Evolutionary conservation across 1,140 invertebrate species (phyloP).

Genomic region (Rhynchophorus ferrugineus): DNA sequence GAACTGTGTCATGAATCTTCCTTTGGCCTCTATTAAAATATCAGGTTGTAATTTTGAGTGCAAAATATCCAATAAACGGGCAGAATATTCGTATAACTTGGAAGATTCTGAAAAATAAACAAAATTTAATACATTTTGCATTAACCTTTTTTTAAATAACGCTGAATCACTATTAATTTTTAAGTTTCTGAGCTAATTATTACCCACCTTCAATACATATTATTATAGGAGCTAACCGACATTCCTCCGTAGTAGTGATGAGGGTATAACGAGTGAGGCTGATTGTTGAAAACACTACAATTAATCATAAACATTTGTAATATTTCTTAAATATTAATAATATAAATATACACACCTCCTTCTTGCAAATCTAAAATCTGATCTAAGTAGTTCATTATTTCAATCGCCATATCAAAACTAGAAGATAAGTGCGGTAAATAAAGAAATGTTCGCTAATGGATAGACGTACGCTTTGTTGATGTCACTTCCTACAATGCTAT

Average conservation of each 20-base stretch:
- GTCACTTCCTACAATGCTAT: slow-evolving; percentile 81
- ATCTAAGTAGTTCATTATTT: slow-evolving; percentile 99
- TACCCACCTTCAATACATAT: slow-evolving; percentile 88
- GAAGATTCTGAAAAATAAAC: slow-evolving; percentile 65
- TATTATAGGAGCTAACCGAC: slow-evolving; percentile 89
- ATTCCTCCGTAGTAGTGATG: slow-evolving; percentile 95
- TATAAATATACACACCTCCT: slow-evolving; percentile 55
- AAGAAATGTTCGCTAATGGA: background rate
- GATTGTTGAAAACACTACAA: slow-evolving; percentile 85
- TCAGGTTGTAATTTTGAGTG: slow-evolving; percentile 87
- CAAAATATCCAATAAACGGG: slow-evolving; percentile 94
- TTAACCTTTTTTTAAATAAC: too few species aligned
- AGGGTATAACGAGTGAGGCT: slow-evolving; percentile 91
- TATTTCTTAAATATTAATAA: background rate
- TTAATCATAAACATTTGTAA: background rate
- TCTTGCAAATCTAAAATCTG: slow-evolving; percentile 86
- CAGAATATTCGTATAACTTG: slow-evolving; percentile 91
- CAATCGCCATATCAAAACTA: slow-evolving; percentile 93
- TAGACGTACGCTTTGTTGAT: slow-evolving; percentile 83
- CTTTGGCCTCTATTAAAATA: slow-evolving; percentile 81
- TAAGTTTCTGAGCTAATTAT: background rate
- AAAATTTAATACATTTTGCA: too few species aligned
- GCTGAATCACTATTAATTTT: background rate
- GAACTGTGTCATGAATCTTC: slow-evolving; percentile 87
- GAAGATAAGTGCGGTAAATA: slow-evolving; percentile 35